phyloP scores from a whole-genome alignment of 2,113 vertebrate genomes.

The Noturus placidus region DNA sequence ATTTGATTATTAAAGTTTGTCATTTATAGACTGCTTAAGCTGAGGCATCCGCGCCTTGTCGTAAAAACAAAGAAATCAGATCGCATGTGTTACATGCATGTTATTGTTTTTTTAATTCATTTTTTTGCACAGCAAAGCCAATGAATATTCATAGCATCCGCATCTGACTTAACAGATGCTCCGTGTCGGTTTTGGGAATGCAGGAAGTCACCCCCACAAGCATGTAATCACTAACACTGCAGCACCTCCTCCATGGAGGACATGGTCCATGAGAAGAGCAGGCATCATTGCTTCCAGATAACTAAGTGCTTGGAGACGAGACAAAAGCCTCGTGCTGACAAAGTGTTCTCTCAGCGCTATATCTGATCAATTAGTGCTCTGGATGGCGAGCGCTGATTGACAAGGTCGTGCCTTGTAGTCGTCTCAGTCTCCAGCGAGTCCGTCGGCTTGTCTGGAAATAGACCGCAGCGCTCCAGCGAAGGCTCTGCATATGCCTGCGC shows the following conservation, averaged over 20 bases:
- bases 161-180: neutral
- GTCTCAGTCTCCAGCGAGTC: neutral
- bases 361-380: neutral
- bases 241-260: neutral
- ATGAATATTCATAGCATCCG: neutral
- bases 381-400: neutral
- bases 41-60: neutral
- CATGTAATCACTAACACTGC: neutral
- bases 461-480: neutral
- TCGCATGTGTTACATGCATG: neutral
- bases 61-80: neutral
- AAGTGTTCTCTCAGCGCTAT: neutral
- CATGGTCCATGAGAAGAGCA: neutral
- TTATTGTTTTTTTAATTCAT: too few species aligned
- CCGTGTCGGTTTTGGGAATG: neutral
- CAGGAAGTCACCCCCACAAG: neutral
- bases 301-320: neutral
- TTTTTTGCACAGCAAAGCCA: neutral
- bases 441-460: neutral
- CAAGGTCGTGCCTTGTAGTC: neutral
- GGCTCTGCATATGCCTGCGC: neutral
- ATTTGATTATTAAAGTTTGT: neutral
- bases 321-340: neutral
- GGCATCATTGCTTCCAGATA: neutral
- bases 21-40: slow-evolving; percentile 37